These are phyloP conservation scores for Leptinotarsa defecta DNA, from an alignment of 1,140 invertebrate genomes.

Conservation along the genomic window DNA sequence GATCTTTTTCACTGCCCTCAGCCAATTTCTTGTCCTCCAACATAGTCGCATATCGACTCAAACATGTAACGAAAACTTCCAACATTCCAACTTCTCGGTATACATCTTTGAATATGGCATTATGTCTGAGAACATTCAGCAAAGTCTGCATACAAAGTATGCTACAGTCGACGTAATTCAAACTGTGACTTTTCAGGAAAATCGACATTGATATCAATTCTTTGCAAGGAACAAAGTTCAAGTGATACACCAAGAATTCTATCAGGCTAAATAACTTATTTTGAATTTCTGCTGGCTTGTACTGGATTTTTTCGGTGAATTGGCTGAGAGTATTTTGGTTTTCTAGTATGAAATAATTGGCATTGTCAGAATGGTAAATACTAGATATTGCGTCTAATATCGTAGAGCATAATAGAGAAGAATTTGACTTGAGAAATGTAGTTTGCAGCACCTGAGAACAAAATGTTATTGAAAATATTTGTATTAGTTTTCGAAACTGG, in stretches of 20 bases:
- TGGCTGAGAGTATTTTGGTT: constrained; percentile 93
- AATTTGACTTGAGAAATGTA: constrained; percentile 89
- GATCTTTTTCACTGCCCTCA: constrained; percentile 56
- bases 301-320: constrained; percentile 93
- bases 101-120: constrained; percentile 94
- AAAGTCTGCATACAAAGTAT: constrained; percentile 89
- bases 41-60: constrained; percentile 82
- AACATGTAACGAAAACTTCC: constrained; percentile 94
- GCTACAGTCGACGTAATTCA: constrained; percentile 78
- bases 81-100: constrained; percentile 96
- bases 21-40: constrained; percentile 66
- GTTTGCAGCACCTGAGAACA: constrained; percentile 84
- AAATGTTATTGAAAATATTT: background rate
- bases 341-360: constrained; percentile 98
- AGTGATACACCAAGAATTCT: constrained; percentile 95
- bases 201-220: constrained; percentile 96
- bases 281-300: constrained; percentile 89
- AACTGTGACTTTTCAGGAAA: constrained; percentile 77
- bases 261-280: constrained; percentile 94
- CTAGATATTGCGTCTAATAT: constrained; percentile 95
- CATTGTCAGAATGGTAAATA: constrained; percentile 96
- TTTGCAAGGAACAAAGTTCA: constrained; percentile 98
- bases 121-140: constrained; percentile 86
- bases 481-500: too few relatives aligned
- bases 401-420: constrained; percentile 81